Evolutionary conservation across 1,140 invertebrate species (phyloP).

Genomic region (Pomacea maculata): DNA sequence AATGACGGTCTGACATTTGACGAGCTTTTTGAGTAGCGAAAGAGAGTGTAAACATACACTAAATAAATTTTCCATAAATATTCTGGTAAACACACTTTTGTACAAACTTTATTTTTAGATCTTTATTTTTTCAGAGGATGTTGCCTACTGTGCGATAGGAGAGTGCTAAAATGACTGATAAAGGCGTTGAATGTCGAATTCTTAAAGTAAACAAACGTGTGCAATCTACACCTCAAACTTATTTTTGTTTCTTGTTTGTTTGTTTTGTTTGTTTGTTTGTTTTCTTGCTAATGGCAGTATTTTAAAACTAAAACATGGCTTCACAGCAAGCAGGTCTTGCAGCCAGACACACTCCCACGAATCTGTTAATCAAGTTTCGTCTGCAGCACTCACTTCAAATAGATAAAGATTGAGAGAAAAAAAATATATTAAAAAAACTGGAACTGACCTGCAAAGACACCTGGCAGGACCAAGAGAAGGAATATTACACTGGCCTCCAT

Average conservation of each 20-base stretch:
- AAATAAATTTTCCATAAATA: too few relatives aligned
- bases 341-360: background rate
- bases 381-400: background rate
- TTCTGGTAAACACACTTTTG: too few relatives aligned
- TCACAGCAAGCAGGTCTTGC: background rate
- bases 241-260: background rate
- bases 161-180: too few relatives aligned
- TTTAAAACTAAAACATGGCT: background rate
- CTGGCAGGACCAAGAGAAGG: slow-evolving; percentile 12
- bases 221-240: too few relatives aligned
- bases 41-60: too few relatives aligned
- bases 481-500: slow-evolving; percentile 17
- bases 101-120: too few relatives aligned
- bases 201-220: too few relatives aligned
- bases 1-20: too few relatives aligned
- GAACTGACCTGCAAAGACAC: slow-evolving; percentile 6
- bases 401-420: background rate
- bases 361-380: background rate
- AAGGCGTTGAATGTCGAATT: too few relatives aligned
- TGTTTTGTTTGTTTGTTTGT: background rate
- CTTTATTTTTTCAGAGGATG: too few relatives aligned
- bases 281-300: background rate
- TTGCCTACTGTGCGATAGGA: too few relatives aligned
- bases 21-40: too few relatives aligned
- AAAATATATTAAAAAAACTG: background rate